Base-by-base conservation (phyloP, 2,797 vertebrate genomes). In the Pogoniulus pusillus region DNA sequence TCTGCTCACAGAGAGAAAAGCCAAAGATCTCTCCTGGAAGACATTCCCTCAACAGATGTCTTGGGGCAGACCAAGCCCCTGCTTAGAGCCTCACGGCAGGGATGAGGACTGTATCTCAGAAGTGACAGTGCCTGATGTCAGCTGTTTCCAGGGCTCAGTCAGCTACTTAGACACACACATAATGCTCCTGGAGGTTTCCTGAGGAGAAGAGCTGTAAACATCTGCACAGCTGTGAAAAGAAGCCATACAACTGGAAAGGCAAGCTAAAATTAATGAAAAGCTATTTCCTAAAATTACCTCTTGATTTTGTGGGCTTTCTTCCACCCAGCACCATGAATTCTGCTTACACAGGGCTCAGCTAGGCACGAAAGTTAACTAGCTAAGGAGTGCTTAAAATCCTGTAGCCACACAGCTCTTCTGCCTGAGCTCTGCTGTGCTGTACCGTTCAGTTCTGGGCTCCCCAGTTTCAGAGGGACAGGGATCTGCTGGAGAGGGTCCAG, bases 241-340 rank as follows among this genome's bases (percentile, higher is more conserved):
- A 96, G 85, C 72, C 81, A 91, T 30, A 64, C 53, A 64, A 94
- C 91, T 83, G 81, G 60, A 87, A 93, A 65, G 57, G 89, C 92
- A 96, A 96, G 94, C 73, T 87, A 96, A 91, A 26, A 7, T 23
- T 13, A 23, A 45, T 62, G 92, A 24, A 35, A 47, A 30, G 73
- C 82, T 83, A 83, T 82, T 82, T 85, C 63, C 93, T 93, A 95
- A 91, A 95, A 95, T 95, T 96, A 95, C 87, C 92, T 92, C 93
- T 82, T 90, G 84, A 22, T 70, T 82, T 37, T 41, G 16, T 17
- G 14, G 10, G 12, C 12, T 57, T 90, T 94, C 58, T 90, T 95
- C 96, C 96, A 27, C 94, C 64, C 85, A 94, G 87, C 53, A 83
- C 86, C 85, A 70, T 30, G 86, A 95, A 92, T 95, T 93, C 73